A percentile compares a stretch with the other conserved stretches of the same genome.
phyloP scores from a whole-genome alignment of 2,797 vertebrate genomes.

The Echeneis naucrates region DNA sequence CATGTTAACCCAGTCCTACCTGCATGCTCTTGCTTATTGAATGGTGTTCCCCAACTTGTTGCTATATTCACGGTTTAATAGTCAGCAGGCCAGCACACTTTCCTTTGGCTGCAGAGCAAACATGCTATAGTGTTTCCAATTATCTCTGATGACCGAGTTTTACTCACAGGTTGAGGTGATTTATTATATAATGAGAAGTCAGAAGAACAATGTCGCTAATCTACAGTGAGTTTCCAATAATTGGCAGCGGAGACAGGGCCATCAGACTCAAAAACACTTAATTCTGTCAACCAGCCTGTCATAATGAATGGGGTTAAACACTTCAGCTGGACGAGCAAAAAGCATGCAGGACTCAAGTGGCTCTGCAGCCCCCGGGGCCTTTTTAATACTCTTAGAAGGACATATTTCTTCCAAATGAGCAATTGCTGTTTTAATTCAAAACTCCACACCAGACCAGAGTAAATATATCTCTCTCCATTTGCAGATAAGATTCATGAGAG shows the following conservation, averaged over 20 bases:
- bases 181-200: conserved; percentile 29
- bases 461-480: conserved; percentile 51
- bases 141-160: conserved; percentile 13
- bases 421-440: conserved; percentile 46
- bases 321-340: conserved; percentile 6
- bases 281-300: conserved; percentile 38
- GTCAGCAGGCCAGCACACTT: neutral
- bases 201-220: conserved; percentile 10
- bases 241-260: conserved; percentile 23
- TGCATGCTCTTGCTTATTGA: too few relatives aligned
- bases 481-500: conserved; percentile 26
- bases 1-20: too few relatives aligned
- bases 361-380: conserved; percentile 45
- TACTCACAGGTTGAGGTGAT: neutral
- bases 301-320: conserved; percentile 37
- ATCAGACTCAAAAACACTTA: conserved; percentile 25
- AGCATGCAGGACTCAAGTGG: conserved; percentile 12
- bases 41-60: too few relatives aligned
- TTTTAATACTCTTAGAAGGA: conserved; percentile 50
- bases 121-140: neutral
- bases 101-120: neutral
- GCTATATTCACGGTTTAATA: conserved; percentile 2
- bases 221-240: conserved; percentile 22
- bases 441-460: conserved; percentile 21
- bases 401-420: conserved; percentile 38